Evolutionary conservation across 2,113 vertebrate species (phyloP).

Genomic region (Picathartes gymnocephalus): DNA sequence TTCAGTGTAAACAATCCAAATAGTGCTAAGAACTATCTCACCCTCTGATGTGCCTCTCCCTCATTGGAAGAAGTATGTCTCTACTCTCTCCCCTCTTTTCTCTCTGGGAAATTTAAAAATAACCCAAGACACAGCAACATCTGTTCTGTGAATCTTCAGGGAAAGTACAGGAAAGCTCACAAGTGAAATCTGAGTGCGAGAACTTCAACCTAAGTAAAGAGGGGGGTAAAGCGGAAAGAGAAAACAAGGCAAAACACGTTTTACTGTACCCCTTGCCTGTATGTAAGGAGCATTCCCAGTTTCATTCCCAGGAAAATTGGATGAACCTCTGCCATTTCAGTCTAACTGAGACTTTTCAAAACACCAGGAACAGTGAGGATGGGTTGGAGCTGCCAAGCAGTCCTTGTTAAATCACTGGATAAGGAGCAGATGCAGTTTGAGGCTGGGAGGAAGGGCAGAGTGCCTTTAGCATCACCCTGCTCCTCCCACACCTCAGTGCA

Average conservation of each 20-base stretch:
- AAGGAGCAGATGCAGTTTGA: not conserved
- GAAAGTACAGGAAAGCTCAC: conserved; percentile 13
- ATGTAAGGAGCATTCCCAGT: not conserved
- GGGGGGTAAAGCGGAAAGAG: fast-evolving
- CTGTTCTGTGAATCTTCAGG: not conserved
- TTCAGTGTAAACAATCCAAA: not conserved
- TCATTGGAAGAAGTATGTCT: not conserved
- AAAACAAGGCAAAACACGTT: not conserved
- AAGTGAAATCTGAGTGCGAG: not conserved
- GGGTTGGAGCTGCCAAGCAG: not conserved
- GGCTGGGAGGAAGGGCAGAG: not conserved
- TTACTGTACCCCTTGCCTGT: not conserved
- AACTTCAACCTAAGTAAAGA: not conserved
- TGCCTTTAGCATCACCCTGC: not conserved
- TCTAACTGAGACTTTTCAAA: not conserved
- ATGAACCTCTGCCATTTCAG: not conserved
- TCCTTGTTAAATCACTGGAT: not conserved
- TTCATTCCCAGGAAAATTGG: not conserved
- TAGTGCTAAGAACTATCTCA: not conserved
- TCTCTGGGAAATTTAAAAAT: conserved; percentile 18
- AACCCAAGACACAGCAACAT: not conserved
- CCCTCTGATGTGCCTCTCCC: not conserved
- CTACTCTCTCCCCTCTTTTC: not conserved
- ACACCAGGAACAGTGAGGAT: not conserved
- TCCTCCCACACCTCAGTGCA: not conserved